These are phyloP conservation scores for Ceratothoa steindachneri DNA, from an alignment of 2,888 invertebrate species.

Conservation along the genomic window DNA sequence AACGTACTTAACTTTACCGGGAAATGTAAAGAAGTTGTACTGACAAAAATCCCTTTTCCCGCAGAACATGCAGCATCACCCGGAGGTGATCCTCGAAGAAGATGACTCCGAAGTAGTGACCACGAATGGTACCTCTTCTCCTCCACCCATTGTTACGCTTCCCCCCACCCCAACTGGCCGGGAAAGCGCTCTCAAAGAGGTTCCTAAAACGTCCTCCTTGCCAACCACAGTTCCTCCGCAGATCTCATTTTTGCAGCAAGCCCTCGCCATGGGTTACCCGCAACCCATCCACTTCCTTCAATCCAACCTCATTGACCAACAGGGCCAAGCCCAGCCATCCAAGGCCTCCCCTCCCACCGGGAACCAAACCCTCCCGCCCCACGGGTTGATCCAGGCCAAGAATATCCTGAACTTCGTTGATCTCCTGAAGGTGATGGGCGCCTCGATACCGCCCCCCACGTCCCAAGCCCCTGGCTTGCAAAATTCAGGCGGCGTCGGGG, in stretches of 20 bases:
- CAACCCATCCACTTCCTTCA: conserved; percentile 32
- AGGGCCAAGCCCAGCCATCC: not conserved
- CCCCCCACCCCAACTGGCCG: not conserved
- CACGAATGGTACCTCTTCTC: not conserved
- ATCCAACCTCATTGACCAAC: conserved; percentile 26
- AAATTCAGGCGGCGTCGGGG: not conserved
- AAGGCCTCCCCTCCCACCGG: conserved; percentile 2
- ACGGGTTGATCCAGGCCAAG: conserved; percentile 38
- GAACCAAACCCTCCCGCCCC: not conserved
- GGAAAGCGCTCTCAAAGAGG: not conserved
- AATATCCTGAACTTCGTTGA: conserved; percentile 44
- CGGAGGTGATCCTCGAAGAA: conserved; percentile 2
- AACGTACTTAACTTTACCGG: too few relatives aligned
- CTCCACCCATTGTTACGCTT: not conserved
- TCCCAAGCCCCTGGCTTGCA: not conserved
- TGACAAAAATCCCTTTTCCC: too few relatives aligned
- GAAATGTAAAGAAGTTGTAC: too few relatives aligned
- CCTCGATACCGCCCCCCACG: not conserved
- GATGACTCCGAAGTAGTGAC: conserved; percentile 1
- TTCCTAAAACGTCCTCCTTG: not conserved
- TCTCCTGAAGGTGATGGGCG: conserved; percentile 33
- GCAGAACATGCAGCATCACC: not conserved
- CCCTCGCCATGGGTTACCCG: conserved; percentile 39
- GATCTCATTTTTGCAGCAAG: conserved; percentile 39
- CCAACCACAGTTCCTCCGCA: conserved; percentile 25